These are phyloP conservation scores for Nyctibius bracteatus DNA, from an alignment of 2,113 vertebrate genomes.

Conservation along the genomic window DNA sequence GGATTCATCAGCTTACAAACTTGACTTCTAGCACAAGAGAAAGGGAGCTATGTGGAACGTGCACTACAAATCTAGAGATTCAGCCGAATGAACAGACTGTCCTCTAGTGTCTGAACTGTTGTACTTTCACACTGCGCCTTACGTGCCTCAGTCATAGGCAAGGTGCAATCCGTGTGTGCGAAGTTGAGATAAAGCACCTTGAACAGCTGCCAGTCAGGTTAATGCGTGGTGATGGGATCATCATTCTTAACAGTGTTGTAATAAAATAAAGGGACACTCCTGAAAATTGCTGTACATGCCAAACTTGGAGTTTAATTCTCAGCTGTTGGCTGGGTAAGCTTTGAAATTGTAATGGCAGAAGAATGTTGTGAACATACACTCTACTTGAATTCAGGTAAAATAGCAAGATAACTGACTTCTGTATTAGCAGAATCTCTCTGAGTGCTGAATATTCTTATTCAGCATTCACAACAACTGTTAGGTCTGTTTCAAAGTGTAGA, in stretches of 20 bases:
- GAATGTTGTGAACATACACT: conserved; percentile 32
- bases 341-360: conserved; percentile 29
- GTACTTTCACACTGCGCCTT: conserved; percentile 73
- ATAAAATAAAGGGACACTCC: conserved; percentile 31
- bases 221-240: not conserved
- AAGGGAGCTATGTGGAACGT: not conserved
- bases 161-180: conserved; percentile 9
- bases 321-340: conserved; percentile 34
- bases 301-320: conserved; percentile 49
- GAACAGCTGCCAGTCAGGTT: conserved; percentile 62
- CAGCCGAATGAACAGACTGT: conserved; percentile 37
- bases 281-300: conserved; percentile 60
- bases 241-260: conserved; percentile 18
- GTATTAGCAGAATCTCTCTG: not conserved
- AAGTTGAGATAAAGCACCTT: conserved; percentile 57
- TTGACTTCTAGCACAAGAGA: not conserved
- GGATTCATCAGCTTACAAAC: not conserved
- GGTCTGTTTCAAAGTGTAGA: not conserved
- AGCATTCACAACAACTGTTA: not conserved
- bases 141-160: conserved; percentile 65
- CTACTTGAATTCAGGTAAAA: conserved; percentile 37
- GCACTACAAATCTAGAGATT: not conserved
- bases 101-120: conserved; percentile 65
- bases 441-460: not conserved
- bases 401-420: not conserved